Percentiles rank a stretch among this genome's conserved stretches.
These are phyloP conservation scores for Riparia riparia DNA, from an alignment of 2,113 vertebrate genomes.

Conservation along the genomic window DNA sequence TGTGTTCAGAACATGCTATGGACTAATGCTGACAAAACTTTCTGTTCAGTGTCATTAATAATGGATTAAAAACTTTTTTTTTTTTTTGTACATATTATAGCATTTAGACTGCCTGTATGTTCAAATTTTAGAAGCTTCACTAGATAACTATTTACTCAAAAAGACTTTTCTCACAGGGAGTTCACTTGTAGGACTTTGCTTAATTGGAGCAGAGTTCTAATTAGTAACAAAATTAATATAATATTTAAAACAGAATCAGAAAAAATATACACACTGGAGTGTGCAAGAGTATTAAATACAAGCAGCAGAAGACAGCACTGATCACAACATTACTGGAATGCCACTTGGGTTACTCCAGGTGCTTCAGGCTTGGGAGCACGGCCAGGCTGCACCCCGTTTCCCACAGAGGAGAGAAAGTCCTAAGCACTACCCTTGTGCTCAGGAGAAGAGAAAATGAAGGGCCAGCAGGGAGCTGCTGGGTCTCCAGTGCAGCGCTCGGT, in stretches of 20 bases:
- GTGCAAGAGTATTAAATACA: not conserved
- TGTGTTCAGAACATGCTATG: not conserved
- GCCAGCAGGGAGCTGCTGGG: not conserved
- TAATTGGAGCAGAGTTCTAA: not conserved
- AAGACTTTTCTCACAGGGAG: not conserved
- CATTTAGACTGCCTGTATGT: not conserved
- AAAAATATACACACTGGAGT: not conserved
- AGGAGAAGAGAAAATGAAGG: not conserved
- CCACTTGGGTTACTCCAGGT: not conserved
- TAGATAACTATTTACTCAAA: not conserved
- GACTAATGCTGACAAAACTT: not conserved
- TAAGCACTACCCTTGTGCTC: not conserved
- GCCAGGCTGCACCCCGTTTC: not conserved
- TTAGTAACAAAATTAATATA: not conserved
- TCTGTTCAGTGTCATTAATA: not conserved
- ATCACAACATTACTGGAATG: not conserved
- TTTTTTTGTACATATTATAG: not conserved
- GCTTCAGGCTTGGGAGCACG: fast-evolving
- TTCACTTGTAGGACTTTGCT: not conserved
- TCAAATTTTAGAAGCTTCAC: not conserved
- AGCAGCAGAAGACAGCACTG: not conserved
- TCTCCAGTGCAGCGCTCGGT: fast-evolving
- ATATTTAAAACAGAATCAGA: not conserved
- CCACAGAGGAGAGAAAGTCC: not conserved
- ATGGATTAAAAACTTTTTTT: not conserved